A percentile compares a stretch with the other conserved stretches of the same genome.
Evolutionary conservation across 1,140 invertebrate species (phyloP).

Genomic region (Zaprionus ornatus): DNA sequence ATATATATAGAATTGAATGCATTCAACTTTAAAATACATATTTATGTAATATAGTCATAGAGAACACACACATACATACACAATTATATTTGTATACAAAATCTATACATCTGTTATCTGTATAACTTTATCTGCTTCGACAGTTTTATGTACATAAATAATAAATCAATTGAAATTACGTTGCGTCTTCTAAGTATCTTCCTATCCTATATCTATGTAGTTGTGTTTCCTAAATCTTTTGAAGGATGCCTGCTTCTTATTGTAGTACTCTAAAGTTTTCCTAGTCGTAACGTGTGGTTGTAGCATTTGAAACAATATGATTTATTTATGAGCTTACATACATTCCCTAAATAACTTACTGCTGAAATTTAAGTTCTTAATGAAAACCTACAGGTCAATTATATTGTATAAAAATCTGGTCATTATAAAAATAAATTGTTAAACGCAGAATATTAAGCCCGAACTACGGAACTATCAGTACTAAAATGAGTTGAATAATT

Average conservation of each 20-base stretch:
- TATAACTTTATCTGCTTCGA: slow-evolving; percentile 5
- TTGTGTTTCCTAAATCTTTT: neutral
- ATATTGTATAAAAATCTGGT: too few relatives aligned
- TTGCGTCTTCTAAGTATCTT: slow-evolving; percentile 9
- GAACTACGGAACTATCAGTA: too few relatives aligned
- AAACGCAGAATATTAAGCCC: too few relatives aligned
- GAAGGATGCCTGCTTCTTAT: neutral
- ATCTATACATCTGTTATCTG: slow-evolving; percentile 27
- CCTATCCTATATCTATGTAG: neutral
- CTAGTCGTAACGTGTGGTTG: too few relatives aligned
- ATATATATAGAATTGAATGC: neutral
- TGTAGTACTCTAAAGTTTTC: too few relatives aligned
- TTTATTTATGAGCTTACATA: too few relatives aligned
- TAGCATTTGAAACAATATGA: too few relatives aligned
- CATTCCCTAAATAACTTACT: too few relatives aligned
- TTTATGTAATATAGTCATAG: slow-evolving; percentile 23
- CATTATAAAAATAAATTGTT: too few relatives aligned
- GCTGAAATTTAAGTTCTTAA: too few relatives aligned
- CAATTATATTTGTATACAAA: slow-evolving; percentile 29
- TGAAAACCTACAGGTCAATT: too few relatives aligned
- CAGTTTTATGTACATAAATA: slow-evolving; percentile 28
- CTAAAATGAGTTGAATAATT: too few relatives aligned
- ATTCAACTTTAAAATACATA: slow-evolving; percentile 15
- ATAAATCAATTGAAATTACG: slow-evolving; percentile 21
- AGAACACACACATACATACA: neutral